phyloP scores from a whole-genome alignment of 2,797 vertebrate genomes.

The Poliocrania exsul region DNA sequence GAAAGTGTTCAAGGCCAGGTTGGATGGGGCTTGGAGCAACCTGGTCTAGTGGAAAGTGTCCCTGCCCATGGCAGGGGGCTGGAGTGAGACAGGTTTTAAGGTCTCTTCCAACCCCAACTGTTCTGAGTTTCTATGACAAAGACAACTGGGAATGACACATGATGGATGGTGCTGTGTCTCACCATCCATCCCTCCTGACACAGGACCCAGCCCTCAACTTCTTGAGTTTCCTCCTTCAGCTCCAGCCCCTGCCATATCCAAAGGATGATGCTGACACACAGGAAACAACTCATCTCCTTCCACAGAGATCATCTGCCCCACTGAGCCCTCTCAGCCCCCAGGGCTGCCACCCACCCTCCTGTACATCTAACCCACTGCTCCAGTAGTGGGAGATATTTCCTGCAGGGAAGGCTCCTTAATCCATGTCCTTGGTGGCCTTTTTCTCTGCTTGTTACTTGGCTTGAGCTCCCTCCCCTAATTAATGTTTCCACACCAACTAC shows the following conservation, averaged over 20 bases:
- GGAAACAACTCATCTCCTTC: fast-evolving
- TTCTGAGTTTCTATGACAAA: fast-evolving
- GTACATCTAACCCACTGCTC: not conserved
- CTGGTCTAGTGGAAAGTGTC: fast-evolving
- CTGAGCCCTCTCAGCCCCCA: not conserved
- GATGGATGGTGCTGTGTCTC: fast-evolving
- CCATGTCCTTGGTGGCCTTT: not conserved
- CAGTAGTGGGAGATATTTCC: not conserved
- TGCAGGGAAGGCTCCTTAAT: not conserved
- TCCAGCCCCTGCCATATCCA: fast-evolving
- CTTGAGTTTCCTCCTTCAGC: not conserved
- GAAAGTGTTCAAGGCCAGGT: not conserved
- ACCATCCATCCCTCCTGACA: fast-evolving
- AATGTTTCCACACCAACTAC: not conserved
- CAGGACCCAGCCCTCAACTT: not conserved
- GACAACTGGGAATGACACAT: not conserved
- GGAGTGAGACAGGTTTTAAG: fast-evolving
- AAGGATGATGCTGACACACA: not conserved
- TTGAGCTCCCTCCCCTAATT: not conserved
- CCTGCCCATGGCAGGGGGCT: not conserved
- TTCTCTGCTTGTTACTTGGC: fast-evolving
- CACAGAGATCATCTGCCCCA: fast-evolving
- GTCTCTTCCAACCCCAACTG: not conserved
- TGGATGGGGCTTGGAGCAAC: fast-evolving
- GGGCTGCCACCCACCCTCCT: not conserved